Evolutionary conservation across 2,888 invertebrate genomes (phyloP), one percentile per base, ranked within the genome.

Genomic region (Trissolcus brochymenae): DNA sequence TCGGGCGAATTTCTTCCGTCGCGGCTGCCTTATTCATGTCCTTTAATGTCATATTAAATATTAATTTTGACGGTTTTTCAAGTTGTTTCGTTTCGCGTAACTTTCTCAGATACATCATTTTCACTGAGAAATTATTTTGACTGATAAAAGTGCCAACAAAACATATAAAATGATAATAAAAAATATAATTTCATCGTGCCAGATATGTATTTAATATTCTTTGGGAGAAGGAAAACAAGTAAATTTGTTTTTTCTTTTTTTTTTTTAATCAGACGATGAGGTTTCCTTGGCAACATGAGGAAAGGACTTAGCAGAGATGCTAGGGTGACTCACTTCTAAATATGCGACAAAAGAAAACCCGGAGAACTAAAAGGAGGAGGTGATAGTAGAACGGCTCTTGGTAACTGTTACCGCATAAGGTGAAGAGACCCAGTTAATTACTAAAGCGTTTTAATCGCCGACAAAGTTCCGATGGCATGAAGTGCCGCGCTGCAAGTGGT

Each of bases 371-470:
- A 70, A 78, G 70, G 80, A 78, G 79, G 78, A 70, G 66, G 78
- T 50, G 76, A 71, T 65, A 61, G 79, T 68, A 78, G 75, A 65
- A 76, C 49, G 68, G 66, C 68, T 64, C 72, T 71, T 73, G 83
- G 84, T 85, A 87, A 86, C 87, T 83, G 87, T 87, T 87, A 87
- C 84, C 85, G 81, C 80, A 82, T 81, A 84, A 89, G 87, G 88
- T 87, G 89, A 88, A 82, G 88, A 89, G 88, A 88, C 87, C 86
- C 85, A 84, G 89, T 89, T 89, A 89, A 89, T 89, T 89, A 89
- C 89, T 87, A 88, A 89, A 89, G 88, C 88, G 89, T 88, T 89
- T 89, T 89, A 89, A 89, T 89, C 88, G 88, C 85, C 88, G 86
- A 84, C 87, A 83, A 89, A 88, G 87, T 88, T 89, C 84, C 85